These are phyloP conservation scores for Pionites leucogaster DNA, from an alignment of 2,113 vertebrate genomes.

Conservation along the genomic window DNA sequence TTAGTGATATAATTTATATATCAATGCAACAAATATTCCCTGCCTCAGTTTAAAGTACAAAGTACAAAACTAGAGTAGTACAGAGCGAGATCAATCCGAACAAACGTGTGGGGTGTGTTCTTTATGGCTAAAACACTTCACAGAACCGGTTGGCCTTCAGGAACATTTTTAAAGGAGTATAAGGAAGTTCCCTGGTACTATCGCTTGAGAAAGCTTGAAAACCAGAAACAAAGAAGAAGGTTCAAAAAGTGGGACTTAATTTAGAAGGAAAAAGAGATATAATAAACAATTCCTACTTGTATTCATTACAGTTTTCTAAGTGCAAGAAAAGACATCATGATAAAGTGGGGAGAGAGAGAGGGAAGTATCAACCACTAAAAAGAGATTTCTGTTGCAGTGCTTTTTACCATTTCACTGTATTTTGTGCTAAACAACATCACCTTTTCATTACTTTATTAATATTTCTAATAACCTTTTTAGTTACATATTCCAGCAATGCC, in stretches of 20 bases:
- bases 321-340: not conserved
- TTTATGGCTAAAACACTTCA: conserved; percentile 6
- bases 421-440: not conserved
- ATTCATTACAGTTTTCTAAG: not conserved
- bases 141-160: not conserved
- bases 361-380: not conserved
- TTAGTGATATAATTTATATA: not conserved
- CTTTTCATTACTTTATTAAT: not conserved
- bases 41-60: conserved; percentile 56
- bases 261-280: not conserved
- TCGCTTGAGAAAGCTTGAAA: not conserved
- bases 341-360: not conserved
- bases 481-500: not conserved
- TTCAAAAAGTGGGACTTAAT: not conserved
- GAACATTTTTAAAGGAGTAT: not conserved
- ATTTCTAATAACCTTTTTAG: not conserved
- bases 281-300: not conserved
- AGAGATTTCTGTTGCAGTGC: not conserved
- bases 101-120: conserved; percentile 59
- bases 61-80: conserved; percentile 35
- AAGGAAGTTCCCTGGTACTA: not conserved
- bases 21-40: conserved; percentile 10
- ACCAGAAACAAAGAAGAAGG: not conserved
- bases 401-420: not conserved
- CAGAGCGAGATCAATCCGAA: conserved; percentile 37